A percentile compares a stretch with the other conserved stretches of the same genome.
phyloP scores from a whole-genome alignment of 2,113 vertebrate species.

The Sapajus apella region DNA sequence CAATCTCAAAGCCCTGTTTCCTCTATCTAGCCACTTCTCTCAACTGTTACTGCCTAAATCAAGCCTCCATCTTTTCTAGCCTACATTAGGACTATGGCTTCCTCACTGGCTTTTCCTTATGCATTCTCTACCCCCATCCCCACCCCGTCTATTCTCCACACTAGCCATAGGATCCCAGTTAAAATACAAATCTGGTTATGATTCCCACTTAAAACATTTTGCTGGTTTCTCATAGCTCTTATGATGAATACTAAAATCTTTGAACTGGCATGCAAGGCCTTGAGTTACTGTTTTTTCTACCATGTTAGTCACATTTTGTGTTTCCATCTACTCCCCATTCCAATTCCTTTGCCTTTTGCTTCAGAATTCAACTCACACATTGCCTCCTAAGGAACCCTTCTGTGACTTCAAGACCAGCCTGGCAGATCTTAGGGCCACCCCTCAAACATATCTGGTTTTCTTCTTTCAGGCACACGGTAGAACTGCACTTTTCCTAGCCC shows the following conservation, averaged over 20 bases:
- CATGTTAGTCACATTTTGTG: neutral
- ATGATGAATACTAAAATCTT: neutral
- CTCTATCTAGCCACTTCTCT: neutral
- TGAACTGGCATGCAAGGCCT: neutral
- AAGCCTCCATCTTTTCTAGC: neutral
- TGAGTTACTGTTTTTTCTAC: neutral
- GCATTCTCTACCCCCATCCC: neutral
- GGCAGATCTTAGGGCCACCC: neutral
- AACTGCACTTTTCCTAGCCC: neutral
- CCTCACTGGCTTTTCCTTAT: neutral
- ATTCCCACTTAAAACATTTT: neutral
- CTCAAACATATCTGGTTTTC: neutral
- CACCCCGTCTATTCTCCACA: neutral
- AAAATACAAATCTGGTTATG: neutral
- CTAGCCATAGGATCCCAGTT: neutral
- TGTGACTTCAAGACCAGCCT: neutral
- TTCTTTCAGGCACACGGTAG: neutral
- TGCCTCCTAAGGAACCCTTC: neutral
- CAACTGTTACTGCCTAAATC: neutral
- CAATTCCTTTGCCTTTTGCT: neutral
- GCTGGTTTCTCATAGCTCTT: neutral
- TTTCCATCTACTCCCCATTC: neutral
- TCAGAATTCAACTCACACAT: neutral
- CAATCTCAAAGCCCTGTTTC: neutral
- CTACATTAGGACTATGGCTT: neutral